Evolutionary conservation across 2,797 vertebrate genomes (phyloP), one percentile per base, ranked within the genome.

Genomic region (Labeo calbasu): DNA sequence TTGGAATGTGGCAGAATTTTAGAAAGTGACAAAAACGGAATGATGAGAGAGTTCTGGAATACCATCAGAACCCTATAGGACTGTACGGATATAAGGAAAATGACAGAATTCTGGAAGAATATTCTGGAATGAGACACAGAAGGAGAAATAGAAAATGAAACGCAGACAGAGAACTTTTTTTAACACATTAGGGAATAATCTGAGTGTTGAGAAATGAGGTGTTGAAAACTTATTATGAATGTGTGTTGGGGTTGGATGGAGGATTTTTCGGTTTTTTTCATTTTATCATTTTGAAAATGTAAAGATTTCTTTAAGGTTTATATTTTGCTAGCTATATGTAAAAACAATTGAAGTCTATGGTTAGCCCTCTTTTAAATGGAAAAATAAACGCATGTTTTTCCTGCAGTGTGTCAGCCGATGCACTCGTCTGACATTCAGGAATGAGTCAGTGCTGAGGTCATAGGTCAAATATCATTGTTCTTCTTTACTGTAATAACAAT

Each of bases 1-100:
- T 85, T 91, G 91, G 92, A 87, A 89, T 82, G 86, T 89, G 89
- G 91, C 88, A 87, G 87, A 91, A 90, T 91, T 89, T 91, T 92
- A 91, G 88, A 93, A 91, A 91, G 89, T 92, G 91, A 92, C 83
- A 84, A 89, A 91, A 84, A 82, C 73, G 90, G 89, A 90, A 91
- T 90, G 90, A 87, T 92, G 88, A 92, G 85, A 87, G 84, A 90
- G 78, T 85, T 84, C 71, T 87, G 86, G 82, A 89, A 81, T 63
- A 75, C 25, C 55, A 76, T 69, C 48, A 55, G 65, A 81, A 83
- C 77, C 61, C 25, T 81, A 68, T 70, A 66, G 73, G 36, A 76
- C 65, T 69, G 72, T 83, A 84, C 36, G 14, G 76, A 85, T 8
- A 71, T 79, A 76, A 66, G 61, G 15, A 71, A 81, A 73, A 59